phyloP scores from a whole-genome alignment of 1,140 invertebrate genomes.

The Samia ricini region DNA sequence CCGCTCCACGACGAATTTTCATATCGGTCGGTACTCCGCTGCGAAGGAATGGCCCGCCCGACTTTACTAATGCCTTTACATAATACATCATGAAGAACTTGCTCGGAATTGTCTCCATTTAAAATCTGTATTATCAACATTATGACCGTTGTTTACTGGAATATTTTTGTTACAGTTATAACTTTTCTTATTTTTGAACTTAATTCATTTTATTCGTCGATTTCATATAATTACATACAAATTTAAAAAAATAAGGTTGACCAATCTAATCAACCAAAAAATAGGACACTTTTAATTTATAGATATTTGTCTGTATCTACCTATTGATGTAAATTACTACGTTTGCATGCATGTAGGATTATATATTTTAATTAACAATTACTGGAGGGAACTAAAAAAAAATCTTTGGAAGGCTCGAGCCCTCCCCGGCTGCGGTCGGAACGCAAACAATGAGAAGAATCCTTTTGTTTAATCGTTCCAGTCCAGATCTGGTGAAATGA shows the following conservation, averaged over 20 bases:
- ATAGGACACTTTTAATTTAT: no score
- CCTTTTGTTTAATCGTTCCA: conserved; percentile 51
- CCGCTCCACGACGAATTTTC: conserved; percentile 69
- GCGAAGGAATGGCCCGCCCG: conserved; percentile 54
- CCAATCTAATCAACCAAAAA: no score
- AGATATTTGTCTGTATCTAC: no score
- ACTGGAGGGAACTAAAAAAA: neutral
- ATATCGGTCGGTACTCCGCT: conserved; percentile 64
- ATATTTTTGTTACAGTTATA: neutral
- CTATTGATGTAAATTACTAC: no score
- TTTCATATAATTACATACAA: no score
- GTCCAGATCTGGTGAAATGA: conserved; percentile 41
- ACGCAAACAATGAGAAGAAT: conserved; percentile 44
- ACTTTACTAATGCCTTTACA: conserved; percentile 56
- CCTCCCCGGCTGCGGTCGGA: neutral
- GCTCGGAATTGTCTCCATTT: conserved; percentile 42
- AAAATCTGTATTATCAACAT: conserved; percentile 19
- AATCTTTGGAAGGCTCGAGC: neutral
- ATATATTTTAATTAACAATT: no score
- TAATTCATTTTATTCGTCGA: no score
- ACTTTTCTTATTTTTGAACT: neutral
- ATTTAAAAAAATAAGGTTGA: no score
- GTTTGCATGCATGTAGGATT: no score
- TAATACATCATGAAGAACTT: conserved; percentile 44
- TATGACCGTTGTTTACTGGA: neutral